Base-by-base conservation (phyloP, 2,113 vertebrate species). In the Perognathus longimembris region DNA sequence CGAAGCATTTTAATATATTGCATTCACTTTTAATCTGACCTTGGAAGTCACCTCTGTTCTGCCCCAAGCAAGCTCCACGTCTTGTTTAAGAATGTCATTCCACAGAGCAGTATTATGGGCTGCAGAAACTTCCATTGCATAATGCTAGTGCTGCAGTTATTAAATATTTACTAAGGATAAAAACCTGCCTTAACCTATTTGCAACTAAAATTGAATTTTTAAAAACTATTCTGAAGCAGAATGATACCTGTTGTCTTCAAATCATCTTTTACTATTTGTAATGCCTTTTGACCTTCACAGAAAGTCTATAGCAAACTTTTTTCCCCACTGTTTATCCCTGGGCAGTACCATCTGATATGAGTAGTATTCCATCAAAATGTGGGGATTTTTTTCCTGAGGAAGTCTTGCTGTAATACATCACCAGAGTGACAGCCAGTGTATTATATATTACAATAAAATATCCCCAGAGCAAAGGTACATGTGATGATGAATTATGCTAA, bases 401-500 rank as follows among this genome's bases (percentile, higher is more conserved):
- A 96, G 86, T 93, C 91, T 97, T 94, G 63, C 45, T 92, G 64
- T 80, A 97, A 94, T 97, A 92, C 59, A 97, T 97, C 93, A 95
- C 87, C 63, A 59, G 89, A 94, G 36, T 96, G 97, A 94, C 97
- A 97, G 87, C 42, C 94, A 95, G 93, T 97, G 54, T 76, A 96
- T 97, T 97, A 95, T 67, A 96, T 50, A 86, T 94, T 98, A 95
- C 94, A 96, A 96, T 95, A 96, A 98, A 97, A 93, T 94, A 97
- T 94, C 92, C 97, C 95, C 91, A 96, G 92, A 98, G 96, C 96
- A 98, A 97, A 97, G 95, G 94, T 96, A 95, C 82, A 91, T 96
- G 92, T 80, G 94, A 95, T 97, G 97, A 98, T 97, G 96, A 98
- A 98, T 98, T 97, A 97, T 96, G 97, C 96, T 98, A 98, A 97